These are phyloP conservation scores for Oenanthe melanoleuca DNA, from an alignment of 2,113 vertebrate species.

Conservation along the genomic window DNA sequence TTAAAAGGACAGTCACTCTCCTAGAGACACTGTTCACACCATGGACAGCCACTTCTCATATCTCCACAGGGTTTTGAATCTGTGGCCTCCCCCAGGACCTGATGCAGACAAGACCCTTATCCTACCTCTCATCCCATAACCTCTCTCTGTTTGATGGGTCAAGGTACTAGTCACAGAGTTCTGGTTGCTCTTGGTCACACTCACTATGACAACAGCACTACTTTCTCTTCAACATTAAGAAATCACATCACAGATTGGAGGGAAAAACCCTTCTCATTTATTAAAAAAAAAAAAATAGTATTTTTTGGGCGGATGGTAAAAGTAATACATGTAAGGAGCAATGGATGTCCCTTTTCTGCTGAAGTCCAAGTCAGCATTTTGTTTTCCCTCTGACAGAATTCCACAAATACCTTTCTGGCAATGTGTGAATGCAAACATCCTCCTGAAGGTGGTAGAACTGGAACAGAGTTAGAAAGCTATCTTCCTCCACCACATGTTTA, in stretches of 20 bases:
- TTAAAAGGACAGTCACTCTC: neutral
- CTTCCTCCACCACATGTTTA: neutral
- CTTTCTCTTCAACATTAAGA: neutral
- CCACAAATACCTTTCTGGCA: neutral
- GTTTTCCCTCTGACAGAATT: neutral
- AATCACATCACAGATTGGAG: neutral
- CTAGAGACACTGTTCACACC: neutral
- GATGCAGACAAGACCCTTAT: neutral
- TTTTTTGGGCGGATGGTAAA: neutral
- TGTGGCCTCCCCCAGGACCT: neutral
- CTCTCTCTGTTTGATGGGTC: neutral
- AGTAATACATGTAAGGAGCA: neutral
- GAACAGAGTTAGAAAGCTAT: neutral
- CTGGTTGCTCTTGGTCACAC: neutral
- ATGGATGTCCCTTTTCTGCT: neutral
- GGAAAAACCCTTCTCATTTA: neutral
- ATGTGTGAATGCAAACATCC: neutral
- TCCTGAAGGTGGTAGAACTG: neutral
- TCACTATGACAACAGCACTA: neutral
- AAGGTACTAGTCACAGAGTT: neutral
- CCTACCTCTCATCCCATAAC: neutral
- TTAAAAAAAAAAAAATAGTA: neutral
- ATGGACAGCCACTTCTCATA: neutral
- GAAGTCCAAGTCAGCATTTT: neutral
- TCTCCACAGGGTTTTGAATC: neutral